phyloP scores from a whole-genome alignment of 2,113 vertebrate species.

The Numenius arquata region DNA sequence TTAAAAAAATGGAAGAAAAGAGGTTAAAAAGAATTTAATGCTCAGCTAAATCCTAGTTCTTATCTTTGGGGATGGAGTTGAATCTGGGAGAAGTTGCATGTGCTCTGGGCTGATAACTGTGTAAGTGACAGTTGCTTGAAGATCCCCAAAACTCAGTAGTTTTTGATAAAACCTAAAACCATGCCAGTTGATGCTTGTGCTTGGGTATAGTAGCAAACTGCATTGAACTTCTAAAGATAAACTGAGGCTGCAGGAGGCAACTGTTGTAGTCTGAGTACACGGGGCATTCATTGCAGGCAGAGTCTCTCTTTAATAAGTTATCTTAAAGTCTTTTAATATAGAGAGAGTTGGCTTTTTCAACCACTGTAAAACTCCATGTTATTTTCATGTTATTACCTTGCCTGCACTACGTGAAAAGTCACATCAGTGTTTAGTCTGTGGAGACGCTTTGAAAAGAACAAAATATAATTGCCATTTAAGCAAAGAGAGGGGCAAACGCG shows the following conservation, averaged over 20 bases:
- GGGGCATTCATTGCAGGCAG: not conserved
- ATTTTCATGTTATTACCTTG: not conserved
- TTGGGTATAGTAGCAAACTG: not conserved
- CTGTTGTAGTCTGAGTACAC: not conserved
- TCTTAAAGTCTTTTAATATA: not conserved
- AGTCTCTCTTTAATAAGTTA: not conserved
- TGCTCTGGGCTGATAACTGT: not conserved
- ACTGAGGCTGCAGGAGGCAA: not conserved
- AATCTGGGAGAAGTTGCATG: not conserved
- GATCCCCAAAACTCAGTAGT: not conserved
- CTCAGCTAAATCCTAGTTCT: not conserved
- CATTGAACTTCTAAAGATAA: not conserved
- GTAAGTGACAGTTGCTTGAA: not conserved
- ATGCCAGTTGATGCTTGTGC: not conserved
- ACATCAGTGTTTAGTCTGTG: not conserved
- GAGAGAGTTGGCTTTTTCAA: not conserved
- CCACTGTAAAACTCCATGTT: not conserved
- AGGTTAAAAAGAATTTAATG: not conserved
- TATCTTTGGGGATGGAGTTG: not conserved
- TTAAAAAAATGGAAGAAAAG: not conserved
- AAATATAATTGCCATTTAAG: not conserved
- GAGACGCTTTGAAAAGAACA: not conserved
- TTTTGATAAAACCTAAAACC: not conserved
- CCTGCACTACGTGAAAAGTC: not conserved
- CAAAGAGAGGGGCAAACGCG: accelerated